Evolutionary conservation across 2,797 vertebrate genomes (phyloP).

Genomic region (Protosalanx chinensis): DNA sequence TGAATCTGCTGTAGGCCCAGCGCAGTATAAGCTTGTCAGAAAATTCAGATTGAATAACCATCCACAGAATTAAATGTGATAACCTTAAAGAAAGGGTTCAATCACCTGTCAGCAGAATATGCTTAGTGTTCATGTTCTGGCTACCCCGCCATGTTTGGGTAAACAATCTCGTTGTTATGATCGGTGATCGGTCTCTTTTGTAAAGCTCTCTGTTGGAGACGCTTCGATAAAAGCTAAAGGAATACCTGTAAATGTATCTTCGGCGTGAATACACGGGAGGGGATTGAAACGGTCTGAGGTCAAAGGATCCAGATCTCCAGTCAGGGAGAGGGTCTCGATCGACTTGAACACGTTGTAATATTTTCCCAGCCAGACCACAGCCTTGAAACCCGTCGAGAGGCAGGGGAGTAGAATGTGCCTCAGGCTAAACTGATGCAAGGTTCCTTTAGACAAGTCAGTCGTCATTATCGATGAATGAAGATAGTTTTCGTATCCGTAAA

Average conservation of each 20-base stretch:
- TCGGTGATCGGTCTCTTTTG: too few species aligned
- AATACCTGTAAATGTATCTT: too few species aligned
- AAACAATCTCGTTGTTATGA: too few species aligned
- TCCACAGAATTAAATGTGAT: too few species aligned
- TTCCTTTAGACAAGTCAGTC: background rate
- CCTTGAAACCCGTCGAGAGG: background rate
- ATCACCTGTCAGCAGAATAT: too few species aligned
- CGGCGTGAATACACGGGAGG: background rate
- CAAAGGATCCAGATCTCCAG: background rate
- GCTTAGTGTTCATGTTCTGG: too few species aligned
- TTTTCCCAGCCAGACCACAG: background rate
- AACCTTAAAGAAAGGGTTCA: too few species aligned
- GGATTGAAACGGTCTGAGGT: background rate
- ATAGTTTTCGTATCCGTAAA: background rate
- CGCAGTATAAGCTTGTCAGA: background rate
- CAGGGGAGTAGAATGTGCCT: background rate
- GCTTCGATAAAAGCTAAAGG: too few species aligned
- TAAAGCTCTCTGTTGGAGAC: too few species aligned
- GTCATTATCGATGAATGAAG: background rate
- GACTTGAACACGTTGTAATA: background rate
- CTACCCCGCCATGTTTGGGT: too few species aligned
- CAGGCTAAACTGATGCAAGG: background rate
- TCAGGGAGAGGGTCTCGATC: background rate
- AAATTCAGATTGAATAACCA: too few species aligned
- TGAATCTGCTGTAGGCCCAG: background rate